Percentiles rank a stretch among this genome's conserved stretches.
phyloP scores from a whole-genome alignment of 64 coral and sea anemone genomes.

The Orbicella faveolata region DNA sequence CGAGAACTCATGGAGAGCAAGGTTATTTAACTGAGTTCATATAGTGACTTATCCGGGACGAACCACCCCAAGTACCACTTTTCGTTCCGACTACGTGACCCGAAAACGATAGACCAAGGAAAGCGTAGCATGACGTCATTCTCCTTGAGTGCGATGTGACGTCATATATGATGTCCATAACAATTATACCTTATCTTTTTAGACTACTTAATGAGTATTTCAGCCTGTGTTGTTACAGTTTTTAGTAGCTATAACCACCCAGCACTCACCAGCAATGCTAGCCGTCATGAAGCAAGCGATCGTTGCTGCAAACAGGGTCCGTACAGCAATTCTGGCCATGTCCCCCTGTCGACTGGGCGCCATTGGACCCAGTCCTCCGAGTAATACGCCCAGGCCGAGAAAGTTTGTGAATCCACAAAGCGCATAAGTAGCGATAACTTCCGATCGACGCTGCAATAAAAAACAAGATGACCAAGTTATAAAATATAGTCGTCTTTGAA shows the following conservation, averaged over 20 bases:
- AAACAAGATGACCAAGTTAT: not conserved
- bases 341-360: conserved; percentile 70
- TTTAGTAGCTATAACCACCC: not conserved
- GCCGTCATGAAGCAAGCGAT: conserved; percentile 97
- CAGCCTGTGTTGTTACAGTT: too few species aligned
- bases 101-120: too few species aligned
- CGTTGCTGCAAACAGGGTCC: conserved; percentile 73
- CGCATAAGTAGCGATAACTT: conserved; percentile 87
- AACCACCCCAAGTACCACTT: too few species aligned
- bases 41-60: too few species aligned
- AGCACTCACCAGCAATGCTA: conserved; percentile 73
- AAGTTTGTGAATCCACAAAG: conserved; percentile 92
- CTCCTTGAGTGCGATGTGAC: too few species aligned
- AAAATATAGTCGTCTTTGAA: not conserved
- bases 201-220: too few species aligned
- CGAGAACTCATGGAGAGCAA: too few species aligned
- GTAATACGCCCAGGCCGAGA: conserved; percentile 66
- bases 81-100: too few species aligned
- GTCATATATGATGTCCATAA: too few species aligned
- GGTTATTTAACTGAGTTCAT: too few species aligned
- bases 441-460: conserved; percentile 65
- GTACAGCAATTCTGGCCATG: conserved; percentile 84
- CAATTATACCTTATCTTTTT: too few species aligned
- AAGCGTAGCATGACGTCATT: too few species aligned
- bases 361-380: conserved; percentile 86